Conservation (phyloP, 2,797 vertebrate species). For the Melanitta fusca region DNA sequence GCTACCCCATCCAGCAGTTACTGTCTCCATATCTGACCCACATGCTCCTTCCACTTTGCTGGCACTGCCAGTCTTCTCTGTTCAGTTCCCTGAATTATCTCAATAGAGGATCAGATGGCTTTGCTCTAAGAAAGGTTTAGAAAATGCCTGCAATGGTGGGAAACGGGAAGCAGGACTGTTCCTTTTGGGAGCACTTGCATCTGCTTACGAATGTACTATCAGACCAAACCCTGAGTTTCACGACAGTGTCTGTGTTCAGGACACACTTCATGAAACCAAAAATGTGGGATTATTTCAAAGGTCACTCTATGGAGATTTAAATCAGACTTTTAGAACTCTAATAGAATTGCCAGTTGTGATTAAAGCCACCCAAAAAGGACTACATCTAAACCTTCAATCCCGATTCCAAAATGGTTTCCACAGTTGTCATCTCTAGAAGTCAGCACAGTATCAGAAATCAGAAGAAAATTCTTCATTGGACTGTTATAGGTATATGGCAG, state of each 20-base stretch:
- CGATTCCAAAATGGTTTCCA: neutral
- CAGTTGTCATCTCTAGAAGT: neutral
- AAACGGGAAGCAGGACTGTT: neutral
- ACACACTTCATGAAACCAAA: neutral
- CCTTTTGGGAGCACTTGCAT: neutral
- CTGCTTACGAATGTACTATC: neutral
- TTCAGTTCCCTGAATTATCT: neutral
- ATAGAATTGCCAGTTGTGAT: neutral
- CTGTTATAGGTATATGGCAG: neutral
- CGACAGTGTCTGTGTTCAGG: neutral
- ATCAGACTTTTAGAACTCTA: neutral
- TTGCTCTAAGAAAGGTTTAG: neutral
- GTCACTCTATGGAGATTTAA: neutral
- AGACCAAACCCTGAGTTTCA: neutral
- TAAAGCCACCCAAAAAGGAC: neutral
- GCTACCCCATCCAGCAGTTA: neutral
- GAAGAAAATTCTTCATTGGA: neutral
- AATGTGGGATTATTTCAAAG: neutral
- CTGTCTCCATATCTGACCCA: neutral
- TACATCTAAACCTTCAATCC: neutral
- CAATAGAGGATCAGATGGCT: neutral
- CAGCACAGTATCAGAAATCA: constrained; percentile 12
- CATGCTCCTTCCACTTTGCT: neutral
- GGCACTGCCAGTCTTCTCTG: neutral
- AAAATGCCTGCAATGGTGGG: neutral